phyloP scores from a whole-genome alignment of 2,888 invertebrate species.

The Cataglyphis rosenhaueri region DNA sequence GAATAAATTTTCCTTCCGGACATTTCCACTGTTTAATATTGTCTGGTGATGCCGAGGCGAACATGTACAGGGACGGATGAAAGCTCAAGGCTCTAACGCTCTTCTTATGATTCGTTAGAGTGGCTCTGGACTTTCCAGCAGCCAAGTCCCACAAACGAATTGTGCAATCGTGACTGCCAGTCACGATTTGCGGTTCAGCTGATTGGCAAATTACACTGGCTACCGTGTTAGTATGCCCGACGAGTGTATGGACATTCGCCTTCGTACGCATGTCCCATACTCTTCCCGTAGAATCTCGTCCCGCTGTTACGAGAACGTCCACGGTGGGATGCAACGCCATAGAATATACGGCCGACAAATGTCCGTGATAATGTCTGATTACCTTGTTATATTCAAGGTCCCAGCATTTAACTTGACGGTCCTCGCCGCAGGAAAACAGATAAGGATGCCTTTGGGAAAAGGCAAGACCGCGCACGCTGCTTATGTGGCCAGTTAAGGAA shows the following conservation, averaged over 20 bases:
- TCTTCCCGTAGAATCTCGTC: constrained; percentile 97
- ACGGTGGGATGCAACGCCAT: constrained; percentile 95
- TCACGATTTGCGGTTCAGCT: constrained; percentile 96
- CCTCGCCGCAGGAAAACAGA: constrained; percentile 98
- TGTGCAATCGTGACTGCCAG: constrained; percentile 98
- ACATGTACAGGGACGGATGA: constrained; percentile 94
- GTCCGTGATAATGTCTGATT: constrained; percentile 96
- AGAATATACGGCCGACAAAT: constrained; percentile 97
- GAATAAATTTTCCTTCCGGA: constrained; percentile 98
- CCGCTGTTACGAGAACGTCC: constrained; percentile 95
- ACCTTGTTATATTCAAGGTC: constrained; percentile 99
- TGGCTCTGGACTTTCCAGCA: constrained; percentile 96
- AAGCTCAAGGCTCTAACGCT: constrained; percentile 93
- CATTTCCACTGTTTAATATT: constrained; percentile 99
- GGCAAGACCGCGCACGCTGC: constrained; percentile 97
- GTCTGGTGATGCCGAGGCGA: constrained; percentile 99
- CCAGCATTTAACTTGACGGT: constrained; percentile 99
- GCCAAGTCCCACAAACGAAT: constrained; percentile 99
- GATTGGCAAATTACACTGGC: constrained; percentile 97
- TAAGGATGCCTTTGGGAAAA: constrained; percentile 95
- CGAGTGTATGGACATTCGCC: constrained; percentile 97
- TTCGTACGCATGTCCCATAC: constrained; percentile 99
- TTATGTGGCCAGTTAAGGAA: constrained; percentile 99
- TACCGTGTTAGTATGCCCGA: constrained; percentile 98
- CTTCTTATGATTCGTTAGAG: constrained; percentile 99